Percentiles rank a stretch among this genome's conserved stretches.
Evolutionary conservation across 2,797 vertebrate species (phyloP).

Genomic region (Phyllotis vaccarum): DNA sequence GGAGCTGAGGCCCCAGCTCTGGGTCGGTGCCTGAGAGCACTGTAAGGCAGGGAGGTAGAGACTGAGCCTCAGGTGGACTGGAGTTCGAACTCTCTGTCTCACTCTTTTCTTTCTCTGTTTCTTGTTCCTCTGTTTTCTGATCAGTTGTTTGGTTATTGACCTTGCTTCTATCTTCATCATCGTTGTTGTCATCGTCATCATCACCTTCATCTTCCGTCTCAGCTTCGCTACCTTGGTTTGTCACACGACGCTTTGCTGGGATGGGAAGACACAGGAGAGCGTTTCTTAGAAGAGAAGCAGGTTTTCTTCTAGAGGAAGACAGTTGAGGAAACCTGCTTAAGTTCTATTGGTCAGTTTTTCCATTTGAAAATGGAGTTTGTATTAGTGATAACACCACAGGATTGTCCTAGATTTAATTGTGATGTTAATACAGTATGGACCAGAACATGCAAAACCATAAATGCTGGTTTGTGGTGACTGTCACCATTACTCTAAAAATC

Average conservation of each 20-base stretch:
- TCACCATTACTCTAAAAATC: constrained; percentile 48
- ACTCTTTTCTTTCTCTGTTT: not conserved
- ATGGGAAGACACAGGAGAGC: constrained; percentile 41
- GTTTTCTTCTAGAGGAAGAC: not conserved
- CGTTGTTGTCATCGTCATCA: not conserved
- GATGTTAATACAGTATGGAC: not conserved
- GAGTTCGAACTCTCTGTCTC: not conserved
- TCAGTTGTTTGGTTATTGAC: constrained; percentile 5
- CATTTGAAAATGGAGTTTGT: constrained; percentile 12
- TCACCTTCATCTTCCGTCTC: not conserved
- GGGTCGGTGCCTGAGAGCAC: constrained; percentile 88
- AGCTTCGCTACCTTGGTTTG: not conserved
- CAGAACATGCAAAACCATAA: not conserved
- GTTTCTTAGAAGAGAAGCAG: not conserved
- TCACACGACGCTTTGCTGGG: constrained; percentile 23
- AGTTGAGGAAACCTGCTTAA: constrained; percentile 12
- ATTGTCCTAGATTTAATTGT: not conserved
- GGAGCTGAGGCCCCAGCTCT: constrained; percentile 87
- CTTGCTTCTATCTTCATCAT: not conserved
- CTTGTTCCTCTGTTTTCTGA: not conserved
- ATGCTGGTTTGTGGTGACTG: not conserved
- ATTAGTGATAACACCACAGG: not conserved
- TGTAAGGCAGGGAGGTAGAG: not conserved
- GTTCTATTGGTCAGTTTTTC: not conserved
- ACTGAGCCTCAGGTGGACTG: not conserved